Percentiles rank a stretch among this genome's conserved stretches.
These are phyloP conservation scores for Bibio marci DNA, from an alignment of 2,888 invertebrate genomes.

Conservation along the genomic window DNA sequence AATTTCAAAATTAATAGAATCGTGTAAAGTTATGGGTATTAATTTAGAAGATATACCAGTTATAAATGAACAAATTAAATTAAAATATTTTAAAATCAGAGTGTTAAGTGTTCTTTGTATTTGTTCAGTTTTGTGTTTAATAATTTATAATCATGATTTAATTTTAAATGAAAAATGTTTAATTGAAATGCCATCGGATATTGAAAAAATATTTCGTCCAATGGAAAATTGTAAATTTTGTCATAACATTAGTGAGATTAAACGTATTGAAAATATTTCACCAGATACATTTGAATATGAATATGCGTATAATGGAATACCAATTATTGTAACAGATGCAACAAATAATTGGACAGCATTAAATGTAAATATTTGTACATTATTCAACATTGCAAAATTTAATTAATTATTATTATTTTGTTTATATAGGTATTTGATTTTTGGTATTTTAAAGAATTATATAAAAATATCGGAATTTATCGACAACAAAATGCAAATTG, in stretches of 20 bases:
- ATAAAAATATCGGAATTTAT: constrained; percentile 38
- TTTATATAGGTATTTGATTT: constrained; percentile 46
- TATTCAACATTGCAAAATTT: not conserved
- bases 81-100: not conserved
- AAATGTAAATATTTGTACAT: constrained; percentile 26
- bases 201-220: constrained; percentile 43
- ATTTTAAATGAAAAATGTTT: constrained; percentile 11
- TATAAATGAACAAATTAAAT: constrained; percentile 2
- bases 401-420: not conserved
- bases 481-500: constrained; percentile 43
- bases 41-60: not conserved
- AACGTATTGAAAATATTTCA: constrained; percentile 46
- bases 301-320: constrained; percentile 61
- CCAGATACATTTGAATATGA: constrained; percentile 49
- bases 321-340: constrained; percentile 75
- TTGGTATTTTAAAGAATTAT: constrained; percentile 63
- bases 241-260: constrained; percentile 39
- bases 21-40: not conserved
- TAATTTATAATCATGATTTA: no score
- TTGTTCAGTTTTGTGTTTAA: no score
- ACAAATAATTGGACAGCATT: constrained; percentile 66
- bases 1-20: constrained; percentile 3
- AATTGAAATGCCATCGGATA: constrained; percentile 11
- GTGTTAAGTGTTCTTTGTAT: not conserved
- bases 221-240: constrained; percentile 73